Conservation (phyloP, 2,888 invertebrate species). For the Zelleria hepariella region DNA sequence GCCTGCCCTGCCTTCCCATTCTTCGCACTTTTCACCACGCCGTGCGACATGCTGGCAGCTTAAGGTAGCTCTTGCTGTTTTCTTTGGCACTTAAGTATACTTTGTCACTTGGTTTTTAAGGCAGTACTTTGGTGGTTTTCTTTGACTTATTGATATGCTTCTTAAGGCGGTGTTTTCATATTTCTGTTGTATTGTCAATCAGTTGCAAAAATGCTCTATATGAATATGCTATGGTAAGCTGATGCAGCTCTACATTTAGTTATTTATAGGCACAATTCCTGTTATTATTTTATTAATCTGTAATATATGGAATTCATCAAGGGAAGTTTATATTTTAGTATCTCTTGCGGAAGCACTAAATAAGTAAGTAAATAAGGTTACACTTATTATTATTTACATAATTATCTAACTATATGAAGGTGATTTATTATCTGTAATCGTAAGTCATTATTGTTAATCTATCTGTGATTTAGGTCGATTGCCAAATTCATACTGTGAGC, state of each 20-base stretch:
- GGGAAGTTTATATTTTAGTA: not conserved
- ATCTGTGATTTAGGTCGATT: not conserved
- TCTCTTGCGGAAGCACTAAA: conserved; percentile 13
- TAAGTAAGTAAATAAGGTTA: conserved; percentile 27
- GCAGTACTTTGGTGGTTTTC: conserved; percentile 15
- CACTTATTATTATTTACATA: conserved; percentile 6
- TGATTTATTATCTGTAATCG: conserved; percentile 35
- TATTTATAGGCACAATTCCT: not conserved
- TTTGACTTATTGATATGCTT: conserved; percentile 27
- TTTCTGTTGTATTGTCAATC: not conserved
- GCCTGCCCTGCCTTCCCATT: conserved; percentile 39
- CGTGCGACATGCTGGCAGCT: conserved; percentile 56
- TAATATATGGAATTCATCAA: not conserved
- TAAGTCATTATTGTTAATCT: conserved; percentile 33
- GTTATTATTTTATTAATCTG: not conserved
- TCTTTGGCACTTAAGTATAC: conserved; percentile 23
- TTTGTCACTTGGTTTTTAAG: conserved; percentile 22
- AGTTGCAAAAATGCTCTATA: not conserved
- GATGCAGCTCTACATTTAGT: too few relatives aligned
- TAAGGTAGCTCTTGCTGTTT: not conserved
- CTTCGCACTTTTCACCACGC: conserved; percentile 45
- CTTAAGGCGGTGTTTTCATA: conserved; percentile 15
- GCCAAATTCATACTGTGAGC: not conserved
- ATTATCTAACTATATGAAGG: not conserved
- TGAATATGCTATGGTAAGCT: not conserved